These are phyloP conservation scores for Chymomyza fuscimana DNA, from an alignment of 2,888 invertebrate species.

Conservation along the genomic window DNA sequence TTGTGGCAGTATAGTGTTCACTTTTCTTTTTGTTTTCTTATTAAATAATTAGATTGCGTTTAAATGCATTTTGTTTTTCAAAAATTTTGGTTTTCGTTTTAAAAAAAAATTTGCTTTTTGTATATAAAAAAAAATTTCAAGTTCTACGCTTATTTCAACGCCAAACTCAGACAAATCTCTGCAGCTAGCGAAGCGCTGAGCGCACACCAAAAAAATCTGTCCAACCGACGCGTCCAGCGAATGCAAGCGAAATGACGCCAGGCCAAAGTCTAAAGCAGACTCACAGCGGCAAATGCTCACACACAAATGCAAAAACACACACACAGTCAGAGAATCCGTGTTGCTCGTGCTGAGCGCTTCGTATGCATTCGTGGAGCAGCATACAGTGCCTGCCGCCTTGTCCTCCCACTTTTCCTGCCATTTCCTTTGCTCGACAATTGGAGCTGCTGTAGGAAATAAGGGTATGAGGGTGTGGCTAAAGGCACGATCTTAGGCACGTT, in stretches of 20 bases:
- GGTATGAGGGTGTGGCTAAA: not conserved
- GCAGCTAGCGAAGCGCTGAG: not conserved
- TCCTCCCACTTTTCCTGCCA: no score
- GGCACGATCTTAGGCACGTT: not conserved
- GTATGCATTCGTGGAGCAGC: not conserved
- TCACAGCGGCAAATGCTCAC: not conserved
- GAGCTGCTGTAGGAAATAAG: not conserved
- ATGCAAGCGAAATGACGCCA: constrained; percentile 74
- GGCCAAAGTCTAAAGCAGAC: constrained; percentile 32
- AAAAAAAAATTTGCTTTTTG: constrained; percentile 9
- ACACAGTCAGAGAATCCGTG: not conserved
- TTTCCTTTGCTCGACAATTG: not conserved
- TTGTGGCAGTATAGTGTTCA: constrained; percentile 7
- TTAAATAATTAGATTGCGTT: constrained; percentile 29
- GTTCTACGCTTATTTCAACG: not conserved
- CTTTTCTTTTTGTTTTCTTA: constrained; percentile 14
- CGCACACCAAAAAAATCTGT: constrained; percentile 31
- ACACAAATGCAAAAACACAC: not conserved
- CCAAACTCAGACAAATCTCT: constrained; percentile 1
- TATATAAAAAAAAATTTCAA: constrained; percentile 2
- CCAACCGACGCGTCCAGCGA: constrained; percentile 73
- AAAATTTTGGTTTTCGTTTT: constrained; percentile 30
- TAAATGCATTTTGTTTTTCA: constrained; percentile 31
- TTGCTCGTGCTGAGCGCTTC: not conserved
- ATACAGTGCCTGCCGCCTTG: no score